Base-by-base conservation (phyloP, 2,797 vertebrate genomes). In the Melopsittacus undulatus region DNA sequence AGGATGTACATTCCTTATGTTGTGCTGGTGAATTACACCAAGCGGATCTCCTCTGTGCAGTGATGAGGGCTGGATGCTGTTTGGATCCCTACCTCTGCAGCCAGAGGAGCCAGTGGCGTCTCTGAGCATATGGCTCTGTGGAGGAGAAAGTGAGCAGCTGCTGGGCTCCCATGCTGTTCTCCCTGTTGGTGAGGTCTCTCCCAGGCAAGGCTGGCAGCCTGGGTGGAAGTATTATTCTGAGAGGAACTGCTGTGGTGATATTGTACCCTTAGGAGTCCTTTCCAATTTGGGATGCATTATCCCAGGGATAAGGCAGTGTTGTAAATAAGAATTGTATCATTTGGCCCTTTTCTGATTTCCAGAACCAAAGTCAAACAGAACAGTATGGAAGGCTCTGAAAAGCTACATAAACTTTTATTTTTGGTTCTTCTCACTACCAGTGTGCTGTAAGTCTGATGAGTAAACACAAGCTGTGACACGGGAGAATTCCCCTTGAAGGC, bases 101-200 rank as follows among this genome's bases (percentile, higher is more conserved):
- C 15, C 42, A 73, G 51, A 56, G 72, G 34, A 80, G n/a, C 61
- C 48, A 40, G 36, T 4, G 9, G 61, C 57, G 22, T 24, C 66
- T 80, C 46, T 59, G 27, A 49, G 14, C 20, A 1, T 5, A 38
- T 70, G 51, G 12, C 49, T 93, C 27, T 48, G 38, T 32, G n/a
- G 36, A 70, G 45, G 29, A 75, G 66, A 70, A 66, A 48, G 48
- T 21, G 22, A 2, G 13, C 29, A 38, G 52, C 68, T 87, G 43
- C 34, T 82, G 59, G 22, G 51, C 64, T 76, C 68, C 68, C 0
- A 0, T 66, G 43, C 63, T 56, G 12, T 32, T 40, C 46, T 79
- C 26, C 45, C n/a, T 0, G 0, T 84, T 66, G 24, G 7, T 67
- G 40, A 56, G 3, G 0, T 79, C n/a, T 38, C 64, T 74, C 22